Percentiles rank a stretch among this genome's conserved stretches.
These are phyloP conservation scores for Piliocolobus tephrosceles DNA, from an alignment of 2,113 vertebrate genomes.

Conservation along the genomic window DNA sequence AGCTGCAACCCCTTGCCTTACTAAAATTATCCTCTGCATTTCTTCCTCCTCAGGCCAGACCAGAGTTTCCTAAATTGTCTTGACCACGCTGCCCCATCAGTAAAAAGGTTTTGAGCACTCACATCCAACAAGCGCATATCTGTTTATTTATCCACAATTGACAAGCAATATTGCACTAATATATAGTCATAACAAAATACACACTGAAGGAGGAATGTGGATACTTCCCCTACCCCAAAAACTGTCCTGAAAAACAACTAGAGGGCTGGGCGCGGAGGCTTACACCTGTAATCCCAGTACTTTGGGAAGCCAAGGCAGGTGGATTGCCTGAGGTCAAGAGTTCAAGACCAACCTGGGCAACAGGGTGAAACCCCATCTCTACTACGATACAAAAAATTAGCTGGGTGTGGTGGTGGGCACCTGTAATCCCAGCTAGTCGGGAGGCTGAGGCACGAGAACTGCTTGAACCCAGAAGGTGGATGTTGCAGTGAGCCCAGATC, in stretches of 20 bases:
- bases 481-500: no score
- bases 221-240: background rate
- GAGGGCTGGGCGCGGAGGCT: background rate
- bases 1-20: background rate
- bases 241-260: background rate
- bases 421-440: no score
- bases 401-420: no score
- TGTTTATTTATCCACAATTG: background rate
- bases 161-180: background rate
- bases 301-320: no score
- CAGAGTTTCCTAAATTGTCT: background rate
- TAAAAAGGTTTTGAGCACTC: background rate
- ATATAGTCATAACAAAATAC: background rate
- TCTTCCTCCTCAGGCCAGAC: background rate
- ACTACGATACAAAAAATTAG: no score
- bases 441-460: no score
- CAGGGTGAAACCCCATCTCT: no score
- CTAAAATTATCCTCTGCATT: no score
- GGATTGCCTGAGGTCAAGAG: no score
- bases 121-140: background rate
- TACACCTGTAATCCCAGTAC: no score
- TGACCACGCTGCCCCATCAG: background rate
- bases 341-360: no score
- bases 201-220: background rate
- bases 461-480: no score